Conservation (phyloP, 2,797 vertebrate species). For the Schizopygopsis malacanthus region DNA sequence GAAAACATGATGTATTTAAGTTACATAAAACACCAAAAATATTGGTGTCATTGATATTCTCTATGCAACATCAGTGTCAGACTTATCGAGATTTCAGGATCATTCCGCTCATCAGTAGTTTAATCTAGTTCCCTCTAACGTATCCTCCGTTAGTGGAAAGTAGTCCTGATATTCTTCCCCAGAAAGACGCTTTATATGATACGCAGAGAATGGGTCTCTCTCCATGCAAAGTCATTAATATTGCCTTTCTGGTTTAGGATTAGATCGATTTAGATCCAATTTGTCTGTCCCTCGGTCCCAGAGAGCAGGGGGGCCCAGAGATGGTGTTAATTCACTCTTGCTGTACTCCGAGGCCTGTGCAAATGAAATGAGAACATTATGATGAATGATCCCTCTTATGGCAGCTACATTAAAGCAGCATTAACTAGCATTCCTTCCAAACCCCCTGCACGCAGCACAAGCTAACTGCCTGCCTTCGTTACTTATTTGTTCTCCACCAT, state of each 20-base stretch:
- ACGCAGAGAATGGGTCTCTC: constrained; percentile 24
- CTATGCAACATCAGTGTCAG: neutral
- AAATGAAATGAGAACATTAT: constrained; percentile 65
- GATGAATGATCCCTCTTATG: constrained; percentile 71
- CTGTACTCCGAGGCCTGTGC: constrained; percentile 58
- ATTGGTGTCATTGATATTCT: neutral
- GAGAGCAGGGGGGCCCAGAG: constrained; percentile 52
- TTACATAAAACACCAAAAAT: neutral
- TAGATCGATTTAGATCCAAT: constrained; percentile 71
- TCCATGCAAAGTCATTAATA: constrained; percentile 65
- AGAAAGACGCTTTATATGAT: constrained; percentile 44
- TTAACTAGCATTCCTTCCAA: constrained; percentile 54
- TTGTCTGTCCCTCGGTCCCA: constrained; percentile 58
- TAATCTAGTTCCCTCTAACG: neutral
- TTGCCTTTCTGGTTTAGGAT: constrained; percentile 64
- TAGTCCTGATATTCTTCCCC: constrained; percentile 15
- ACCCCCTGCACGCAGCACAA: neutral
- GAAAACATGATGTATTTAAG: neutral
- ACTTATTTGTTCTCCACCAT: constrained; percentile 54
- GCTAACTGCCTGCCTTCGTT: constrained; percentile 53
- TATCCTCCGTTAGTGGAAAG: constrained; percentile 1
- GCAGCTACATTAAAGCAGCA: constrained; percentile 68
- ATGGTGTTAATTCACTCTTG: constrained; percentile 65
- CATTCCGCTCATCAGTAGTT: neutral
- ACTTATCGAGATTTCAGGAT: neutral